phyloP scores from a whole-genome alignment of 2,888 invertebrate genomes.

The Erebia palarica region DNA sequence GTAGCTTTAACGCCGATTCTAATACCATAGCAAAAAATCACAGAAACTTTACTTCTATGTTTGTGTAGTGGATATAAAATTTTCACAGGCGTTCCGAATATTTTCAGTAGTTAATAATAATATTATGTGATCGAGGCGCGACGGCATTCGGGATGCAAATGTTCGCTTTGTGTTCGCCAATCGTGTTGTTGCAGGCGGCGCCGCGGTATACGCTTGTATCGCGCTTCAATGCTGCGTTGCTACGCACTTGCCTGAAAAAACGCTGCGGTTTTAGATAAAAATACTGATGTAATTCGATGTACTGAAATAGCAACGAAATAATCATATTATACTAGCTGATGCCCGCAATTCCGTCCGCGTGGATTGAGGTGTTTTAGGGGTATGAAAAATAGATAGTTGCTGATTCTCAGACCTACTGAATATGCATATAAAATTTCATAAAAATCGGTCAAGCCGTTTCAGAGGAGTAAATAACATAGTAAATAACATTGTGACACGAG shows the following conservation, averaged over 20 bases:
- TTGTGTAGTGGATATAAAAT: not conserved
- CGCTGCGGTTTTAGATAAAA: not conserved
- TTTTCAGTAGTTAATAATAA: conserved; percentile 10
- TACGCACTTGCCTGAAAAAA: conserved; percentile 20
- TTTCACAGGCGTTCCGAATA: conserved; percentile 4
- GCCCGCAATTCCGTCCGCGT: too few species aligned
- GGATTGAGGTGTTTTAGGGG: too few species aligned
- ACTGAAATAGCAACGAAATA: too few species aligned
- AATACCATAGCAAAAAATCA: not conserved
- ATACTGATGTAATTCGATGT: not conserved
- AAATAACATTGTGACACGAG: too few species aligned
- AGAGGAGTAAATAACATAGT: too few species aligned
- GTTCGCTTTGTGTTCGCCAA: conserved; percentile 35
- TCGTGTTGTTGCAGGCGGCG: conserved; percentile 36
- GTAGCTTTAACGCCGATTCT: not conserved
- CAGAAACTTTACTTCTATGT: not conserved
- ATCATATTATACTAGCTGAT: too few species aligned
- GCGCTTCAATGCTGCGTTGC: conserved; percentile 19
- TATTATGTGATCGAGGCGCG: conserved; percentile 12
- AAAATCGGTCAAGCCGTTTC: too few species aligned
- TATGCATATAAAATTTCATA: too few species aligned
- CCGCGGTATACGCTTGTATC: conserved; percentile 25
- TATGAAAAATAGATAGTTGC: too few species aligned
- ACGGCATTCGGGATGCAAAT: conserved; percentile 34
- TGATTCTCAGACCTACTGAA: too few species aligned